Evolutionary conservation across 2,797 vertebrate species (phyloP).

Genomic region (Phataginus tricuspis): DNA sequence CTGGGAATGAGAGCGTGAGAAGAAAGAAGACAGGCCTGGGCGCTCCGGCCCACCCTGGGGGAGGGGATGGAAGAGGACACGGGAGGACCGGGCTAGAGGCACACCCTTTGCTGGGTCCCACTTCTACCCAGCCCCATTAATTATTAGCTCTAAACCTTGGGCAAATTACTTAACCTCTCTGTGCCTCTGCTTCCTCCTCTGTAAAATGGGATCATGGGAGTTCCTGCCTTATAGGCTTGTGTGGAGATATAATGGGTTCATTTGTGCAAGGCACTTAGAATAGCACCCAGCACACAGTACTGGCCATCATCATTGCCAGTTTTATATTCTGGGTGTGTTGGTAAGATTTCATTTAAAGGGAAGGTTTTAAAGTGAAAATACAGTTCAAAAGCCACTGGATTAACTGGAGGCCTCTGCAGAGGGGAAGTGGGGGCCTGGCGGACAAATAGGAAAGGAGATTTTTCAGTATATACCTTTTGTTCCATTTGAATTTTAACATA

Average conservation of each 20-base stretch:
- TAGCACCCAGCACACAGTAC: neutral
- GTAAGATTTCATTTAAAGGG: neutral
- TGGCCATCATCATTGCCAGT: neutral
- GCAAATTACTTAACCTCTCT: constrained; percentile 28
- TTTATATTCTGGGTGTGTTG: neutral
- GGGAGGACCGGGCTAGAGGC: neutral
- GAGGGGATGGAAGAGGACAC: neutral
- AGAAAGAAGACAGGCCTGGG: neutral
- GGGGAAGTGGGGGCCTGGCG: neutral
- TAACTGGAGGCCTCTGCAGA: neutral
- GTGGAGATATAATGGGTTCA: neutral
- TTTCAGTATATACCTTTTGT: neutral
- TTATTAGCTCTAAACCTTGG: neutral
- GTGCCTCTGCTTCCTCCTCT: neutral
- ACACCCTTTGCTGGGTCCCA: neutral
- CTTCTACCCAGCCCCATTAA: neutral
- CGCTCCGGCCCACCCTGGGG: neutral
- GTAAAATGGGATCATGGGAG: neutral
- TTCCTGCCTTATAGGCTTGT: neutral
- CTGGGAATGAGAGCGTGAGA: neutral
- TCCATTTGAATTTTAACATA: too few species aligned
- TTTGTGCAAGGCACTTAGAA: neutral
- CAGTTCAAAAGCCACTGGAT: neutral
- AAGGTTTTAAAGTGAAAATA: neutral
- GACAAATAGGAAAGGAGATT: neutral